phyloP scores from a whole-genome alignment of 2,888 invertebrate genomes.

The Leptura quadrifasciata region DNA sequence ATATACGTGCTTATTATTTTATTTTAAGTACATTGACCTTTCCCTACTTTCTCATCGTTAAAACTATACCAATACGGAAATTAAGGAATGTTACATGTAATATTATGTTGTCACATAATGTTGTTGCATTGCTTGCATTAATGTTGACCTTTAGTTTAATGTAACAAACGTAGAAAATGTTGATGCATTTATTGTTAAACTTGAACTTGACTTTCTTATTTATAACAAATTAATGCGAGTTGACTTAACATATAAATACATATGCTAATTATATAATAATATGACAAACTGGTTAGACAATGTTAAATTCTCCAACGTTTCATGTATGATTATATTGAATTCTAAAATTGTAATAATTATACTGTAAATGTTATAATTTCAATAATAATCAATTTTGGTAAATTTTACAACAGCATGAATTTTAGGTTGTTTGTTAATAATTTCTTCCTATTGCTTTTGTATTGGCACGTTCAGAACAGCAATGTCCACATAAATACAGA shows the following conservation, averaged over 20 bases:
- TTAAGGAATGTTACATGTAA: not conserved
- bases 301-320: not conserved
- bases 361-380: too few relatives aligned
- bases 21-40: conserved; percentile 1
- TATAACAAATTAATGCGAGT: not conserved
- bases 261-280: not conserved
- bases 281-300: not conserved
- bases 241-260: not conserved
- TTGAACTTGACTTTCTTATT: not conserved
- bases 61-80: not conserved
- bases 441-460: too few relatives aligned
- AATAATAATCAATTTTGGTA: too few relatives aligned
- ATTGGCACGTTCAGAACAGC: too few relatives aligned
- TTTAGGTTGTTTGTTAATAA: too few relatives aligned
- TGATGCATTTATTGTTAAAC: not conserved
- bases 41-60: not conserved
- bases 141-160: too few relatives aligned
- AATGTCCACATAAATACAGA: too few relatives aligned
- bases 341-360: too few relatives aligned
- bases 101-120: not conserved
- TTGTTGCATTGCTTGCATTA: not conserved
- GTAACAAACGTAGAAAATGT: not conserved
- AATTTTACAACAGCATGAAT: too few relatives aligned
- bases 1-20: not conserved
- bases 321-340: too few relatives aligned